A percentile compares a stretch with the other conserved stretches of the same genome.
phyloP scores from a whole-genome alignment of 2,797 vertebrate species.

The Sebastes ruberrimus region DNA sequence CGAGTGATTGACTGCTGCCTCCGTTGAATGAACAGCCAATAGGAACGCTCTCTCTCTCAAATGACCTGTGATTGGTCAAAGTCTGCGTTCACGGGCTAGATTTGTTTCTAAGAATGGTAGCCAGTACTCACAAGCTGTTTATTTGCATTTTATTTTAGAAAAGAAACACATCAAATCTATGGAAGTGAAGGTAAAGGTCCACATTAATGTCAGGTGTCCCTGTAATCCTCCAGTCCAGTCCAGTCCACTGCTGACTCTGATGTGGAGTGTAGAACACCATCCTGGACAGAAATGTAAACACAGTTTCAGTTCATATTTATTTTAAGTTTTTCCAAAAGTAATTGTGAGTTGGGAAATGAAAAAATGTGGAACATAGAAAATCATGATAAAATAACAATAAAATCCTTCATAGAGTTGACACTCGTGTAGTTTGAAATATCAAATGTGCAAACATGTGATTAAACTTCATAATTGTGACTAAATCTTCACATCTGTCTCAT shows the following conservation, averaged over 20 bases:
- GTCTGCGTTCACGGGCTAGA: too few relatives aligned
- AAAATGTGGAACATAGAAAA: not conserved
- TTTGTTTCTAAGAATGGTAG: not conserved
- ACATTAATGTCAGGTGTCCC: not conserved
- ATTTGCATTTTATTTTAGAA: not conserved
- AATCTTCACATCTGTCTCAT: too few relatives aligned
- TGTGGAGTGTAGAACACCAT: not conserved
- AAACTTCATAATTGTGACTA: not conserved
- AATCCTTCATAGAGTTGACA: too few relatives aligned
- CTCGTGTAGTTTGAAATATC: too few relatives aligned
- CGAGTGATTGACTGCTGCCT: too few relatives aligned
- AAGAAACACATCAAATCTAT: not conserved
- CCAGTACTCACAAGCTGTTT: not conserved
- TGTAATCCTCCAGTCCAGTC: not conserved
- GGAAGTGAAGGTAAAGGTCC: not conserved
- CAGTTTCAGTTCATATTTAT: not conserved
- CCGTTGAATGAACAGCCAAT: too few relatives aligned
- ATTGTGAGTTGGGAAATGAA: not conserved
- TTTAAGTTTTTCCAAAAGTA: not conserved
- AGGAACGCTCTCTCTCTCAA: too few relatives aligned
- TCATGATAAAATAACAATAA: not conserved
- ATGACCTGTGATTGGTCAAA: too few relatives aligned
- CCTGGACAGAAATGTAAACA: not conserved
- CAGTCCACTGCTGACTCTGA: not conserved
- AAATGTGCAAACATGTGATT: not conserved